Conservation (phyloP, 2,113 vertebrate species). For the Anarrhichthys ocellatus region DNA sequence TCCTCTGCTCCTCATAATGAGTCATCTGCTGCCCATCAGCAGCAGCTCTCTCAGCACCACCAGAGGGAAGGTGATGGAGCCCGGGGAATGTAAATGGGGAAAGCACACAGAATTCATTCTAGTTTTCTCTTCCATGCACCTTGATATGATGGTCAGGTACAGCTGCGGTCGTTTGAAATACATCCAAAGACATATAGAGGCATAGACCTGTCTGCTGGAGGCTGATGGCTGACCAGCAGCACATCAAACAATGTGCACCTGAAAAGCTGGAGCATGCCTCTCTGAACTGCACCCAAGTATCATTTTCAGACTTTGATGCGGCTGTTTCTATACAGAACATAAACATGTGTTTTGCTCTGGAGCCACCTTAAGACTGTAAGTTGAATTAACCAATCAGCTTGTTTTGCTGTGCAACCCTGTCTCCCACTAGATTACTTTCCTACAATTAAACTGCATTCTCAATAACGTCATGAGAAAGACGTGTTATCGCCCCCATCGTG, state of each 20-base stretch:
- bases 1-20: conserved; percentile 36
- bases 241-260: not conserved
- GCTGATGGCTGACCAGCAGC: not conserved
- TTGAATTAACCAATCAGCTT: not conserved
- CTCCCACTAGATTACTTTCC: too few species aligned
- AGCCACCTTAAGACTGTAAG: not conserved
- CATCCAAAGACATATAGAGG: not conserved
- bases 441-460: too few species aligned
- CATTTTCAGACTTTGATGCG: not conserved
- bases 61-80: conserved; percentile 17
- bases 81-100: conserved; percentile 35
- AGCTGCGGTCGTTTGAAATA: not conserved
- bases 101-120: not conserved
- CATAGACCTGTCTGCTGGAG: not conserved
- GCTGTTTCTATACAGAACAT: not conserved
- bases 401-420: not conserved
- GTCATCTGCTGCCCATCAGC: conserved; percentile 37
- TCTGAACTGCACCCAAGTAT: too few species aligned
- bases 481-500: too few species aligned
- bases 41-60: conserved; percentile 6
- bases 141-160: conserved; percentile 3
- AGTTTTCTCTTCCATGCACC: not conserved
- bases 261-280: too few species aligned
- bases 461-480: too few species aligned
- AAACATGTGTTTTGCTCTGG: not conserved